phyloP scores from a whole-genome alignment of 1,140 invertebrate species.

The Gonatopus flavifemur region DNA sequence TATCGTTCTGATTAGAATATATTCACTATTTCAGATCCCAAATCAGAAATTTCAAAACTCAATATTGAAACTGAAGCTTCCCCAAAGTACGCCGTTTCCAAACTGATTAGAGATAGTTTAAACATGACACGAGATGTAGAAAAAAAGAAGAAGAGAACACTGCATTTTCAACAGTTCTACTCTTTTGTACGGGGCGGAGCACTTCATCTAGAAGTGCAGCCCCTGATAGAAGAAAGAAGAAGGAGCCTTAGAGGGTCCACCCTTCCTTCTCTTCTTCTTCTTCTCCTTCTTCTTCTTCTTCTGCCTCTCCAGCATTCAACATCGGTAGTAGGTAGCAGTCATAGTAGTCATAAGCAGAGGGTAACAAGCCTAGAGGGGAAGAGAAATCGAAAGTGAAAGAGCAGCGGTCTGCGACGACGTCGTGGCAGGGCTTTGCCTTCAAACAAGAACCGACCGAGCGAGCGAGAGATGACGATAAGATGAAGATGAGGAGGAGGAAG shows the following conservation, averaged over 20 bases:
- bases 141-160: too few relatives aligned
- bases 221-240: slow-evolving; percentile 40
- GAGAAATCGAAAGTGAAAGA: slow-evolving; percentile 46
- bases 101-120: too few relatives aligned
- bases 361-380: slow-evolving; percentile 44
- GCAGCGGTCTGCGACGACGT: slow-evolving; percentile 11
- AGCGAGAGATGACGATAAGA: slow-evolving; percentile 1
- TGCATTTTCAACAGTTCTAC: too few relatives aligned
- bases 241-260: slow-evolving; percentile 23
- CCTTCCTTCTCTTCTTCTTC: slow-evolving; percentile 20
- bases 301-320: too few relatives aligned
- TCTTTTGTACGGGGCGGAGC: slow-evolving; percentile 31
- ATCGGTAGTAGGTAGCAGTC: too few relatives aligned
- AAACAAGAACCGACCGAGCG: slow-evolving; percentile 18
- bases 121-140: too few relatives aligned
- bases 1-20: too few relatives aligned
- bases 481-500: slow-evolving; percentile 10
- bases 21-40: too few relatives aligned
- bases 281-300: slow-evolving; percentile 27
- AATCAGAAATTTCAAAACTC: too few relatives aligned
- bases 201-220: slow-evolving; percentile 41
- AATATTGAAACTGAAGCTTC: too few relatives aligned
- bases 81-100: too few relatives aligned
- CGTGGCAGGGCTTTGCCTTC: slow-evolving; percentile 9
- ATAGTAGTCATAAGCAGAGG: slow-evolving; percentile 32